phyloP scores from a whole-genome alignment of 2,797 vertebrate species.

The Anas capensis region DNA sequence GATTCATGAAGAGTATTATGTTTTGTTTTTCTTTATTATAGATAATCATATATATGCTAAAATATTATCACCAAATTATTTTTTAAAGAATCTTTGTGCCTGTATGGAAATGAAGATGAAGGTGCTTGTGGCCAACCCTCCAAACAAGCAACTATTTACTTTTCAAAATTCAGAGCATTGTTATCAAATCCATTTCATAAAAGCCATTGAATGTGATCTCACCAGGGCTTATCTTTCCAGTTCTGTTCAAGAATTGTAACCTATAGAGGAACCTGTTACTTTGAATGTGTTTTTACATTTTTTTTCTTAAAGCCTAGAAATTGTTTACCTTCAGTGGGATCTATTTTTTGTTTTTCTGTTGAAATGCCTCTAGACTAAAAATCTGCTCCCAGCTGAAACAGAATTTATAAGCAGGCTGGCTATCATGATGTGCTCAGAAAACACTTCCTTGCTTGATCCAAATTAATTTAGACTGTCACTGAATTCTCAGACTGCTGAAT shows the following conservation, averaged over 20 bases:
- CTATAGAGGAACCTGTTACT: not conserved
- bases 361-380: conserved; percentile 37
- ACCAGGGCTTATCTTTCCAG: not conserved
- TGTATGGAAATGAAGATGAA: not conserved
- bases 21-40: not conserved
- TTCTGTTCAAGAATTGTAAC: not conserved
- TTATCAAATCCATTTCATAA: not conserved
- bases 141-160: not conserved
- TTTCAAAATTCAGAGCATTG: not conserved
- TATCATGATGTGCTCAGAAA: not conserved
- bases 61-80: rapidly evolving
- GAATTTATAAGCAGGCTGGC: conserved; percentile 22
- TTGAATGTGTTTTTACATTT: not conserved
- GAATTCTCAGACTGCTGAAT: not conserved
- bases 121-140: not conserved
- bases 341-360: conserved; percentile 49
- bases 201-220: not conserved
- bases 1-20: conserved; percentile 3
- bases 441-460: not conserved
- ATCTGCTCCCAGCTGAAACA: conserved; percentile 17
- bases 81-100: not conserved
- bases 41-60: not conserved
- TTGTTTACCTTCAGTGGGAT: conserved; percentile 33
- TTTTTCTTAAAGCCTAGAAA: conserved; percentile 28
- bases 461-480: not conserved